Conservation (phyloP, 30 jellyfish, hydroid and myxozoan genomes). For the Turritopsis dohrnii region DNA sequence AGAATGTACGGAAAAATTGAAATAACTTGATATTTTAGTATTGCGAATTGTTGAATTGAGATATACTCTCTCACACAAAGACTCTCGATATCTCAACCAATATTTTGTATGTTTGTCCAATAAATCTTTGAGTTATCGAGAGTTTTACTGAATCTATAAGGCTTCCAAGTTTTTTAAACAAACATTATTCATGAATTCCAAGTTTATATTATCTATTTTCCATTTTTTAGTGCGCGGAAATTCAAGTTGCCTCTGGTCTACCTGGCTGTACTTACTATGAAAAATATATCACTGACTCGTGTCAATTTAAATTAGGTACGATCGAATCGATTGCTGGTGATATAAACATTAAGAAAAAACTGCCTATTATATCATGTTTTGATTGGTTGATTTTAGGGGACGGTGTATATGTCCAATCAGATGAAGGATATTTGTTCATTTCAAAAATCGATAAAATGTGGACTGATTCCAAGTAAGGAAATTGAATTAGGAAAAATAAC, state of each 20-base stretch:
- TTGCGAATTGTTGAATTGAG: too few relatives aligned
- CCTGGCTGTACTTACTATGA: conserved; percentile 53
- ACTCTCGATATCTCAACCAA: too few relatives aligned
- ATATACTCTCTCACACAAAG: too few relatives aligned
- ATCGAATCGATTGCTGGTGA: too few relatives aligned
- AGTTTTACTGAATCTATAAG: too few relatives aligned
- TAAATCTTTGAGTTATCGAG: too few relatives aligned
- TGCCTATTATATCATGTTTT: background rate
- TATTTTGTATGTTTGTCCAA: too few relatives aligned
- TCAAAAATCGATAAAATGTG: conserved; percentile 80
- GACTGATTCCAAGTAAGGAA: conserved; percentile 56
- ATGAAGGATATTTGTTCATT: conserved; percentile 86
- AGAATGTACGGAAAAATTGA: conserved; percentile 26
- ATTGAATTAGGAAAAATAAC: background rate
- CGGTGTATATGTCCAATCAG: conserved; percentile 90
- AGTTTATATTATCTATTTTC: too few relatives aligned
- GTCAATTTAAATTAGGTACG: conserved; percentile 71
- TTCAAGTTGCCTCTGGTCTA: conserved; percentile 16
- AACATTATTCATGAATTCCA: too few relatives aligned
- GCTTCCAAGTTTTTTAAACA: too few relatives aligned
- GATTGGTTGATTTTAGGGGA: conserved; percentile 52
- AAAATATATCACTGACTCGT: conserved; percentile 77
- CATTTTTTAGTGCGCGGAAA: conserved; percentile 19
- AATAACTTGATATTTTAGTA: too few relatives aligned
- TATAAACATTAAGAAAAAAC: background rate